These are phyloP conservation scores for Morinoia aosen DNA, from an alignment of 2,888 invertebrate species.

Conservation along the genomic window DNA sequence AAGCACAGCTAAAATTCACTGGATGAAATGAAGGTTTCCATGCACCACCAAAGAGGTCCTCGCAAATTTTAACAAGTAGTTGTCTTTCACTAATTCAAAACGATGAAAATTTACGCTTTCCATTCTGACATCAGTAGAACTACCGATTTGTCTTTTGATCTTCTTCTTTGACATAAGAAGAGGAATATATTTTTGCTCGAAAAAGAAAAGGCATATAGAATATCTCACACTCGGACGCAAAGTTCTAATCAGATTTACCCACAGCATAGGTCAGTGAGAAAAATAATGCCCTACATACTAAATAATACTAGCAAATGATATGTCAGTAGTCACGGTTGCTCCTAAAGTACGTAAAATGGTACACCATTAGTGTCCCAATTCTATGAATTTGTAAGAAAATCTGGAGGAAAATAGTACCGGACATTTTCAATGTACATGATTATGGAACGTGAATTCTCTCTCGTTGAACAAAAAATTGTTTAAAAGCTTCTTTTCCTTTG, in stretches of 20 bases:
- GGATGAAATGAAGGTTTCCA: not conserved
- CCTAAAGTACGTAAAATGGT: not conserved
- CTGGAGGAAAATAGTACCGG: not conserved
- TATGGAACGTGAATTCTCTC: not conserved
- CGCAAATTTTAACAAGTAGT: not conserved
- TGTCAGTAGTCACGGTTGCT: slow-evolving; percentile 31
- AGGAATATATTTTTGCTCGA: not conserved
- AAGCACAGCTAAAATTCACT: not conserved
- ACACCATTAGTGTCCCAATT: not conserved
- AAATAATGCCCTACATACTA: not conserved
- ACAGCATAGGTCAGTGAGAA: not conserved
- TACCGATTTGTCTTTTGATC: too few relatives aligned
- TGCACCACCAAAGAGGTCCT: not conserved
- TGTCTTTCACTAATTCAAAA: not conserved
- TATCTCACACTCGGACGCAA: not conserved
- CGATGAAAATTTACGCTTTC: not conserved
- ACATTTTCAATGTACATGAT: not conserved
- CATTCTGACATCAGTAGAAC: not conserved
- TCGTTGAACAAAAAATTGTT: not conserved
- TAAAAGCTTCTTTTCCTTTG: too few relatives aligned
- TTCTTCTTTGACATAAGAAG: too few relatives aligned
- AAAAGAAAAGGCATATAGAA: not conserved
- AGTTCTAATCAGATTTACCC: not conserved
- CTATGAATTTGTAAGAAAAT: not conserved
- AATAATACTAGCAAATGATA: slow-evolving; percentile 20